Conservation (phyloP, 2,113 vertebrate species). For the Ptychochromis oligacanthus region DNA sequence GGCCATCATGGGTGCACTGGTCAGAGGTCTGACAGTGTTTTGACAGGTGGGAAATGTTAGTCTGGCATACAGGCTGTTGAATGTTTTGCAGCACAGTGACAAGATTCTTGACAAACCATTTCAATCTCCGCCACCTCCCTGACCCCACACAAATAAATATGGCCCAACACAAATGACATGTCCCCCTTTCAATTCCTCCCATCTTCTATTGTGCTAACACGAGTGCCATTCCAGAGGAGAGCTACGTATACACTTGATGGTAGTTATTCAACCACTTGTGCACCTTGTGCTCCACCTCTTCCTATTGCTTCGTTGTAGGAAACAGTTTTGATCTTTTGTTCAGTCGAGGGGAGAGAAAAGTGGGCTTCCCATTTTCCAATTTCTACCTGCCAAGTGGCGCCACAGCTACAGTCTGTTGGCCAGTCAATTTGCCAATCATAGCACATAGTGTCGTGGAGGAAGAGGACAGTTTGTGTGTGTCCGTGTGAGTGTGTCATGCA, state of each 20-base stretch:
- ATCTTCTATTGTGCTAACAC: constrained; percentile 64
- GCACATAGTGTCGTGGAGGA: constrained; percentile 43
- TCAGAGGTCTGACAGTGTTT: constrained; percentile 50
- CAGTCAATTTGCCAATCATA: constrained; percentile 79
- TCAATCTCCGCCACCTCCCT: constrained; percentile 48
- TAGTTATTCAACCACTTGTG: constrained; percentile 66
- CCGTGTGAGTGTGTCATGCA: not conserved
- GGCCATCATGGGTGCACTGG: constrained; percentile 27
- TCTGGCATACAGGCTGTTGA: constrained; percentile 26
- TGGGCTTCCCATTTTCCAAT: constrained; percentile 79
- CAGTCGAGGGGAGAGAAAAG: constrained; percentile 66
- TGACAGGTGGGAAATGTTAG: constrained; percentile 67
- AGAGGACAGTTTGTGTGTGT: not conserved
- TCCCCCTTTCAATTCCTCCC: constrained; percentile 54
- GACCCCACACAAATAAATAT: constrained; percentile 74
- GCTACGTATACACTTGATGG: constrained; percentile 48
- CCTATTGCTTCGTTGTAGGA: constrained; percentile 50
- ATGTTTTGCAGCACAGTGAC: constrained; percentile 59
- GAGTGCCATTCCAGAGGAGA: constrained; percentile 48
- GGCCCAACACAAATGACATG: constrained; percentile 74
- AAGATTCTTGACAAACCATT: constrained; percentile 74
- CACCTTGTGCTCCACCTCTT: constrained; percentile 70
- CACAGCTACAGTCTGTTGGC: constrained; percentile 52
- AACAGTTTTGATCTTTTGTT: constrained; percentile 76
- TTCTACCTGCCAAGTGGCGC: constrained; percentile 79